phyloP scores from a whole-genome alignment of 2,113 vertebrate species.

The Tragelaphus scriptus region DNA sequence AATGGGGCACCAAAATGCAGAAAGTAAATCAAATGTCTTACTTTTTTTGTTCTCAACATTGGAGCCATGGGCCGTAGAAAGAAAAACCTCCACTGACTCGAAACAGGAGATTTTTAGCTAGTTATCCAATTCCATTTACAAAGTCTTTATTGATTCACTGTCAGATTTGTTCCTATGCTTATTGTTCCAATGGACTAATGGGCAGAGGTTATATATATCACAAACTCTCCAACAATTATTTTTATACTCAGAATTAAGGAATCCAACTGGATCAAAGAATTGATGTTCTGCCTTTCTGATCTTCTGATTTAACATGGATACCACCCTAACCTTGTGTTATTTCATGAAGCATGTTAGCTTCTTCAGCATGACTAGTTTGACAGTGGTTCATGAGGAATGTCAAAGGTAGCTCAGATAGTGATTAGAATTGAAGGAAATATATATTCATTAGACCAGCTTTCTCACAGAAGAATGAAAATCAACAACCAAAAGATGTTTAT shows the following conservation, averaged over 20 bases:
- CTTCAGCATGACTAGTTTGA: background rate
- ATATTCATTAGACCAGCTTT: background rate
- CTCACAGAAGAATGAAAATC: background rate
- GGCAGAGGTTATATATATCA: background rate
- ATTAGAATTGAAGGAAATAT: background rate
- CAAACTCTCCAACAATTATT: background rate
- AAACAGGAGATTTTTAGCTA: conserved; percentile 4
- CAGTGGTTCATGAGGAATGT: background rate
- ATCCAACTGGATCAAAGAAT: background rate
- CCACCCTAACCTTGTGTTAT: background rate
- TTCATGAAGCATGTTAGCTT: background rate
- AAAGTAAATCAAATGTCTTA: background rate
- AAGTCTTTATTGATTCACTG: conserved; percentile 8
- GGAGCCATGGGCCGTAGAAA: background rate
- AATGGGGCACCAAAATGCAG: background rate
- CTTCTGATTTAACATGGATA: background rate
- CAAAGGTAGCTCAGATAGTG: background rate
- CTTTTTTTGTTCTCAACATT: conserved; percentile 2
- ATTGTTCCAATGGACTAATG: background rate
- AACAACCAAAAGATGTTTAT: background rate
- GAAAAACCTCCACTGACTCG: background rate
- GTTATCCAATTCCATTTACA: background rate
- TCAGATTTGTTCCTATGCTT: background rate
- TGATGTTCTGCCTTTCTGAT: background rate
- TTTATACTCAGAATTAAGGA: conserved; percentile 26